These are phyloP conservation scores for Asbolus verrucosus DNA, from an alignment of 1,140 invertebrate genomes.

Conservation along the genomic window DNA sequence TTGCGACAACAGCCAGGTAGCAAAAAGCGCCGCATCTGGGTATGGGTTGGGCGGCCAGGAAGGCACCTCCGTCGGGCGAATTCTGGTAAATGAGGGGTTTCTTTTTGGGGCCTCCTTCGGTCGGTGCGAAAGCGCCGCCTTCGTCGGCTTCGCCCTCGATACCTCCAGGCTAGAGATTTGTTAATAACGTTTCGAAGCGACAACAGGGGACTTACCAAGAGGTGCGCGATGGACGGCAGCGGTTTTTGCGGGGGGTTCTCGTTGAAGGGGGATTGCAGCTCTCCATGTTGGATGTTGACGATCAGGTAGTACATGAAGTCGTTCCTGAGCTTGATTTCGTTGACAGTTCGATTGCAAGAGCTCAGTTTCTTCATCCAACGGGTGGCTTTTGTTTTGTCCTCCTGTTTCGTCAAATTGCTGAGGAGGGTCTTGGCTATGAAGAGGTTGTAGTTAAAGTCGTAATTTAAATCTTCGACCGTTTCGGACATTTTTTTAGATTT, in stretches of 20 bases:
- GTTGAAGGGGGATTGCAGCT: slow-evolving; percentile 65
- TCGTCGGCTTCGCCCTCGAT: slow-evolving; percentile 52
- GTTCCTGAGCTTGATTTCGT: slow-evolving; percentile 68
- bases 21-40: slow-evolving; percentile 69
- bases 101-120: slow-evolving; percentile 42
- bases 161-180: slow-evolving; percentile 58
- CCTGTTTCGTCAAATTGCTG: slow-evolving; percentile 60
- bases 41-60: slow-evolving; percentile 67
- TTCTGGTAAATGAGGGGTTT: slow-evolving; percentile 65
- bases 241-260: slow-evolving; percentile 63
- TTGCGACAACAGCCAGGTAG: slow-evolving; percentile 67
- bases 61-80: slow-evolving; percentile 69
- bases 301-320: slow-evolving; percentile 69
- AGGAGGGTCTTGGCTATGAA: slow-evolving; percentile 65
- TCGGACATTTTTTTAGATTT: slow-evolving; percentile 57
- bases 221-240: slow-evolving; percentile 62
- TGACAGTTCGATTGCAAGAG: slow-evolving; percentile 61
- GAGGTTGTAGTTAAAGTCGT: slow-evolving; percentile 66
- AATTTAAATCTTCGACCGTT: slow-evolving; percentile 63
- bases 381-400: slow-evolving; percentile 60
- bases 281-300: slow-evolving; percentile 64
- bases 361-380: slow-evolving; percentile 67
- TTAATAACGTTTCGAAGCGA: slow-evolving; percentile 53
- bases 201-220: slow-evolving; percentile 61
- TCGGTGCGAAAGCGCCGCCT: slow-evolving; percentile 43